Evolutionary conservation across 2,113 vertebrate species (phyloP).

Genomic region (Lepisosteus oculatus): DNA sequence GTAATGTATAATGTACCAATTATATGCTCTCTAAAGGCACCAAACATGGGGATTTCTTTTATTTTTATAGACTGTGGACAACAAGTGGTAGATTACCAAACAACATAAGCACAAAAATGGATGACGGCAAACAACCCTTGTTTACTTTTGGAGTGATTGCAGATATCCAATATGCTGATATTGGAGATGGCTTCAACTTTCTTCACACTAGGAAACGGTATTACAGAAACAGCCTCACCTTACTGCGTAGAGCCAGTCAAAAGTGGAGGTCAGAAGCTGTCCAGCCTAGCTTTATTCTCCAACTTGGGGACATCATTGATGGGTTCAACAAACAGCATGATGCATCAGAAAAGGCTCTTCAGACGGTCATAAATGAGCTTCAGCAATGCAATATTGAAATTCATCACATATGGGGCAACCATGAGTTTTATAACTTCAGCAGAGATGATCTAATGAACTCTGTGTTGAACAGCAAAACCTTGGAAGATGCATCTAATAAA

Average conservation of each 20-base stretch:
- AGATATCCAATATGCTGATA: slow-evolving; percentile 86
- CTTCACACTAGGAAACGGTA: slow-evolving; percentile 57
- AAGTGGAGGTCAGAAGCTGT: slow-evolving; percentile 62
- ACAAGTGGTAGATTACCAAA: background rate
- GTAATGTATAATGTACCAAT: too few species aligned
- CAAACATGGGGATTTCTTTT: too few species aligned
- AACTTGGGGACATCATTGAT: slow-evolving; percentile 91
- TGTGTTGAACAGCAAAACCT: slow-evolving; percentile 63
- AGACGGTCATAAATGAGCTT: slow-evolving; percentile 65
- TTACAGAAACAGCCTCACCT: slow-evolving; percentile 74
- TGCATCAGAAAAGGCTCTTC: slow-evolving; percentile 65
- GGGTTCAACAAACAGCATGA: slow-evolving; percentile 70
- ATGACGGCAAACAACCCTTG: slow-evolving; percentile 38
- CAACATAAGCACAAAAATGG: slow-evolving; percentile 49
- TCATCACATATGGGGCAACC: slow-evolving; percentile 91
- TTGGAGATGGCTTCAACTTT: slow-evolving; percentile 79
- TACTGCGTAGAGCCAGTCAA: slow-evolving; percentile 62
- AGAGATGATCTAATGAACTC: slow-evolving; percentile 63
- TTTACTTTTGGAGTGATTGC: slow-evolving; percentile 85
- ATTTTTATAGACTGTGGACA: background rate
- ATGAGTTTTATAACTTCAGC: slow-evolving; percentile 93
- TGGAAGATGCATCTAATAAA: slow-evolving; percentile 9
- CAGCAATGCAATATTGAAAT: slow-evolving; percentile 55
- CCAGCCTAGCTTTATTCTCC: slow-evolving; percentile 72
- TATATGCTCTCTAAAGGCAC: too few species aligned